Conservation (phyloP, 2,888 invertebrate genomes). For the Drosophila heteroneura region DNA sequence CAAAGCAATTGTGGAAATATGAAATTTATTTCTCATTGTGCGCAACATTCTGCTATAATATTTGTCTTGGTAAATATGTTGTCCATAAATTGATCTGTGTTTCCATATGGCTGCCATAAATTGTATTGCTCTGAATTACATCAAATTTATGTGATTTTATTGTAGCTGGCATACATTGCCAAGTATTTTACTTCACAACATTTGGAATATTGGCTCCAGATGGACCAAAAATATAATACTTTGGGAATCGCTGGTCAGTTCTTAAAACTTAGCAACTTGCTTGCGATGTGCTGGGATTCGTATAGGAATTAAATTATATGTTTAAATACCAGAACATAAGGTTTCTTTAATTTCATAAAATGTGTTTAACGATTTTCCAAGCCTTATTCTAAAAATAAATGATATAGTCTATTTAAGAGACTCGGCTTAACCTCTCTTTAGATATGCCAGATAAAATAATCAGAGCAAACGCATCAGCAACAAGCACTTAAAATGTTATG, state of each 20-base stretch:
- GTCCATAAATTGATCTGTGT: neutral
- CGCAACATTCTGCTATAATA: neutral
- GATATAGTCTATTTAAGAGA: neutral
- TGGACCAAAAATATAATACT: neutral
- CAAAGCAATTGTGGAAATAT: neutral
- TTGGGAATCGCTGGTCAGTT: neutral
- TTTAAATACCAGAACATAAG: neutral
- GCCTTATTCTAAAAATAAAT: neutral
- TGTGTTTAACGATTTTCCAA: no score
- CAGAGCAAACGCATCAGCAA: neutral
- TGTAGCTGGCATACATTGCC: neutral
- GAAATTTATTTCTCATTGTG: neutral
- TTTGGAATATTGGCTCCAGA: slow-evolving; percentile 1
- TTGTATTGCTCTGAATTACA: neutral
- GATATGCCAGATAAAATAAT: neutral
- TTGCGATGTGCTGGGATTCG: no score
- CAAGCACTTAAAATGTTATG: neutral
- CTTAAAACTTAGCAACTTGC: neutral
- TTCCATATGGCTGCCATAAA: slow-evolving; percentile 6
- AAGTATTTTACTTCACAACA: neutral
- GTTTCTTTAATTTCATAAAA: no score
- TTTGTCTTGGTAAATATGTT: neutral
- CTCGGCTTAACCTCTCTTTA: neutral
- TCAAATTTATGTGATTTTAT: neutral
- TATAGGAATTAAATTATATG: neutral